A percentile compares a stretch with the other conserved stretches of the same genome.
Conservation (phyloP, 2,888 invertebrate genomes). For the Drosophila subsilvestris region DNA sequence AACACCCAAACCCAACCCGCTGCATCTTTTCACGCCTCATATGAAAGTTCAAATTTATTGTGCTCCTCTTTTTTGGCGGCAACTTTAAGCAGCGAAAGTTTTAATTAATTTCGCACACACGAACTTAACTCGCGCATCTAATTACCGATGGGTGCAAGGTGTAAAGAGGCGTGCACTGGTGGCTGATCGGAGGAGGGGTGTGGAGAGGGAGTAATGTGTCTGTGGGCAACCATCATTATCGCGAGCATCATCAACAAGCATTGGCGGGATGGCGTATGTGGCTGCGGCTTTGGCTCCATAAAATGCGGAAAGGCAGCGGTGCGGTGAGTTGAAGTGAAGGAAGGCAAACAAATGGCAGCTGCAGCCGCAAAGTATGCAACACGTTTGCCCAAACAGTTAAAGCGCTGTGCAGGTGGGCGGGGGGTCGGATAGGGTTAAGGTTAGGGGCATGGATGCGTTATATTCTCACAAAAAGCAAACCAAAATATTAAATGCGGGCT, state of each 20-base stretch:
- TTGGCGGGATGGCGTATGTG: slow-evolving; percentile 4
- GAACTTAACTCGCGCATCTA: slow-evolving; percentile 68
- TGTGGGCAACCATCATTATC: slow-evolving; percentile 75
- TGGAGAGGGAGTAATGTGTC: slow-evolving; percentile 60
- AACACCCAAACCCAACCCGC: not conserved
- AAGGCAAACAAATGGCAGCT: slow-evolving; percentile 65
- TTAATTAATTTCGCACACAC: slow-evolving; percentile 75
- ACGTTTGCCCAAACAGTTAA: slow-evolving; percentile 46
- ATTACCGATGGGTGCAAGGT: slow-evolving; percentile 60
- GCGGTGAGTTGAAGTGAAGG: slow-evolving; percentile 38
- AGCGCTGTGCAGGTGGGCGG: slow-evolving; percentile 4
- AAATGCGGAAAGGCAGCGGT: slow-evolving; percentile 34
- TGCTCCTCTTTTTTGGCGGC: slow-evolving; percentile 25
- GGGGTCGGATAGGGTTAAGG: not conserved
- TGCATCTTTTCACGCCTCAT: slow-evolving; percentile 52
- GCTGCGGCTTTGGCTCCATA: slow-evolving; percentile 29
- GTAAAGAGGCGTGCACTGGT: slow-evolving; percentile 26
- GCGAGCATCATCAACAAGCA: slow-evolving; percentile 46
- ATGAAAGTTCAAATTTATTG: slow-evolving; percentile 47
- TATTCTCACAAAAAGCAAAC: slow-evolving; percentile 17
- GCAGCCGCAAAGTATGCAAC: slow-evolving; percentile 76
- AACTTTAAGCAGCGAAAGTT: slow-evolving; percentile 70
- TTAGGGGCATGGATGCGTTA: not conserved
- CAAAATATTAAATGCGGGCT: slow-evolving; percentile 55
- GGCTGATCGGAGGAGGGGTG: not conserved